A percentile compares a stretch with the other conserved stretches of the same genome.
Conservation (phyloP, 2,113 vertebrate genomes). For the Platysternon megacephalum region DNA sequence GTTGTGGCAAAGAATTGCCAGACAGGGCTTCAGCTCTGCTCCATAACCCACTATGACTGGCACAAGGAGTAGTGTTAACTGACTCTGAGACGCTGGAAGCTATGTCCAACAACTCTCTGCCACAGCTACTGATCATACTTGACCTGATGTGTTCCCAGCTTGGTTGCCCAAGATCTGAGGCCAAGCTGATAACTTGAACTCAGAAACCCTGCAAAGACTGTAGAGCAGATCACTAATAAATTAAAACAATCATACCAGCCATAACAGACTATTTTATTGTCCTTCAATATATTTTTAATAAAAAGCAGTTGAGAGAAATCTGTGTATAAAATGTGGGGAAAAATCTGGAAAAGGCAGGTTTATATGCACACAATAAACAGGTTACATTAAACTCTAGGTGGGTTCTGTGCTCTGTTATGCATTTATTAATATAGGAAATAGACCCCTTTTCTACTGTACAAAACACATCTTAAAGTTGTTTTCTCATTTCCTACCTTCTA, state of each 20-base stretch:
- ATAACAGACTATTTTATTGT: neutral
- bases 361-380: accelerated
- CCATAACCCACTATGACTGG: accelerated
- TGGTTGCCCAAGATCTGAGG: neutral
- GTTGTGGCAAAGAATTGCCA: neutral
- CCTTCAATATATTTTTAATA: neutral
- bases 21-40: neutral
- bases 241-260: neutral
- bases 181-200: accelerated
- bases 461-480: neutral
- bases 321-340: neutral
- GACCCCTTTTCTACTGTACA: neutral
- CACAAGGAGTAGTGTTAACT: neutral
- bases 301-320: neutral
- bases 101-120: neutral
- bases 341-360: neutral
- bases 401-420: neutral
- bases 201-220: accelerated
- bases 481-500: neutral
- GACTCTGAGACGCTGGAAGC: accelerated
- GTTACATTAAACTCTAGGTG: accelerated
- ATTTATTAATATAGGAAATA: neutral
- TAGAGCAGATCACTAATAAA: neutral
- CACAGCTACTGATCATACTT: accelerated
- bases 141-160: neutral